Evolutionary conservation across 2,113 vertebrate species (phyloP).

Genomic region (Sakesphorus luctuosus): DNA sequence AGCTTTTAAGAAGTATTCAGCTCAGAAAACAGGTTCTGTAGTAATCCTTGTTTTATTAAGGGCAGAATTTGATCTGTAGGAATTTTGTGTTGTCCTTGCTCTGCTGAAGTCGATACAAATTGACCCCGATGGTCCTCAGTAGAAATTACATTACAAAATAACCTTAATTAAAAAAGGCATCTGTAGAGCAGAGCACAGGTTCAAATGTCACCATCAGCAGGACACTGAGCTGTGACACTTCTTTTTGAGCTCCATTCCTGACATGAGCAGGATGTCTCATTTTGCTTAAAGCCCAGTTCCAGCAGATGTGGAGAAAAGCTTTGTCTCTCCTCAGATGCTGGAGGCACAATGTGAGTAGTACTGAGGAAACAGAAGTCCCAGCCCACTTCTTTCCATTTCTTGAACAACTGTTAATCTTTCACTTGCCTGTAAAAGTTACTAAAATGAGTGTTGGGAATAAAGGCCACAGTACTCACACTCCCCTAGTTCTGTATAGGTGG

Average conservation of each 20-base stretch:
- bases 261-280: neutral
- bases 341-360: neutral
- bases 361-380: neutral
- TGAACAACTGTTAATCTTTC: neutral
- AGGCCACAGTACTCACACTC: fast-evolving
- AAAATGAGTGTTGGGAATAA: neutral
- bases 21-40: neutral
- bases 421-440: neutral
- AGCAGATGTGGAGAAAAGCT: neutral
- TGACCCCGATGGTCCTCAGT: neutral
- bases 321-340: neutral
- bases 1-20: fast-evolving
- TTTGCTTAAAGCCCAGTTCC: neutral
- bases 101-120: neutral
- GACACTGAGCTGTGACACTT: neutral
- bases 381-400: neutral
- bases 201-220: neutral
- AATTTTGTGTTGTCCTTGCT: neutral
- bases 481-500: fast-evolving
- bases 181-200: neutral
- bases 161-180: neutral
- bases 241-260: neutral
- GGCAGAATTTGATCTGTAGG: neutral
- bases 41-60: neutral
- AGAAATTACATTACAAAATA: neutral